Conservation (phyloP, 2,797 vertebrate genomes). For the Leptodactylus fallax region DNA sequence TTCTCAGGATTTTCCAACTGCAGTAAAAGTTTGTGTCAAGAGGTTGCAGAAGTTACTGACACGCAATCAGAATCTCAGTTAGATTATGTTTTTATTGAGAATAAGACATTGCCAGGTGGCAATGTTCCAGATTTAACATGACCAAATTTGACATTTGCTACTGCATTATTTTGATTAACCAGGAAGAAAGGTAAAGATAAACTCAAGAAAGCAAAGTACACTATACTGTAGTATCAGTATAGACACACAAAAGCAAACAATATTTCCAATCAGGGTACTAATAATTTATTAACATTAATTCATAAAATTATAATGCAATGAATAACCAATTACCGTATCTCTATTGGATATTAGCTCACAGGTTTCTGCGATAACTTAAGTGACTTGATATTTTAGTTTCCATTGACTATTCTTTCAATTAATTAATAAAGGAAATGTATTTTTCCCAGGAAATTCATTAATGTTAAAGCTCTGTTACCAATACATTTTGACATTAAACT, state of each 20-base stretch:
- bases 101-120: background rate
- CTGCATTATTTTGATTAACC: conserved; percentile 30
- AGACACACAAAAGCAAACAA: background rate
- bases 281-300: too few species aligned
- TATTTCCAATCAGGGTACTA: background rate
- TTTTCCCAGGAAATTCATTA: background rate
- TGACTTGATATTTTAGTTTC: conserved; percentile 2
- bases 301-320: too few species aligned
- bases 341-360: background rate
- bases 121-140: background rate
- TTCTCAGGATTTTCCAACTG: background rate
- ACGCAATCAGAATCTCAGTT: background rate
- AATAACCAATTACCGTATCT: background rate
- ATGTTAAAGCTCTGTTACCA: background rate
- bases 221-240: background rate
- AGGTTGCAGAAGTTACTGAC: conserved; percentile 1
- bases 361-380: background rate
- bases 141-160: conserved; percentile 20
- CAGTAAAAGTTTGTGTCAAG: conserved; percentile 21
- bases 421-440: conserved; percentile 7
- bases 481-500: conserved; percentile 25
- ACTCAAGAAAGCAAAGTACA: background rate
- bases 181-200: background rate
- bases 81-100: conserved; percentile 21
- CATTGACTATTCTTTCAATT: background rate